Percentiles rank a stretch among this genome's conserved stretches.
phyloP scores from a whole-genome alignment of 2,888 invertebrate species.

The Pachliopta kotzebuea region DNA sequence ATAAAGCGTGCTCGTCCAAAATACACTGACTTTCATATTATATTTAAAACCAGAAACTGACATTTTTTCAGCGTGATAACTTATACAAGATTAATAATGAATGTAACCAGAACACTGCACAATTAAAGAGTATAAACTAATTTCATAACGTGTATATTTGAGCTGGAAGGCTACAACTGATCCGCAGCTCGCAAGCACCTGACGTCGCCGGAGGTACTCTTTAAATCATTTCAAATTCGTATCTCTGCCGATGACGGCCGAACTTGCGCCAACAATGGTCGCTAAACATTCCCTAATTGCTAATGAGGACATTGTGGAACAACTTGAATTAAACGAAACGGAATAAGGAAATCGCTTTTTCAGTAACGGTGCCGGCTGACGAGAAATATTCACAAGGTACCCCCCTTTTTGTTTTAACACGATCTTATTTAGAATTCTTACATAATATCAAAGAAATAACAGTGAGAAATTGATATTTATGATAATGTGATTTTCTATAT shows the following conservation, averaged over 20 bases:
- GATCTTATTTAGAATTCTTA: too few relatives aligned
- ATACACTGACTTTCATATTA: too few relatives aligned
- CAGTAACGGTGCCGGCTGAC: slow-evolving; percentile 10
- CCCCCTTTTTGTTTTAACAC: neutral
- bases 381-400: slow-evolving; percentile 3
- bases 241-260: slow-evolving; percentile 64
- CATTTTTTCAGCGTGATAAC: too few relatives aligned
- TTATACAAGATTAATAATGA: too few relatives aligned
- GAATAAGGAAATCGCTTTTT: slow-evolving; percentile 47
- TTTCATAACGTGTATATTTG: slow-evolving; percentile 23
- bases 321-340: slow-evolving; percentile 63
- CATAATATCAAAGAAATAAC: too few relatives aligned
- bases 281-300: slow-evolving; percentile 71
- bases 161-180: slow-evolving; percentile 29
- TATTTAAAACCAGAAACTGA: too few relatives aligned
- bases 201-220: slow-evolving; percentile 54
- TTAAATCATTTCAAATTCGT: slow-evolving; percentile 67
- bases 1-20: too few relatives aligned
- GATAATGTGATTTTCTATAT: too few relatives aligned
- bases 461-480: too few relatives aligned
- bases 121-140: neutral
- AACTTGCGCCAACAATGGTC: slow-evolving; percentile 66
- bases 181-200: slow-evolving; percentile 52
- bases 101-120: too few relatives aligned
- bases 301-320: slow-evolving; percentile 73